Evolutionary conservation across 2,888 invertebrate species (phyloP), one percentile per base, ranked within the genome.

Genomic region (Leucophenga maculata): DNA sequence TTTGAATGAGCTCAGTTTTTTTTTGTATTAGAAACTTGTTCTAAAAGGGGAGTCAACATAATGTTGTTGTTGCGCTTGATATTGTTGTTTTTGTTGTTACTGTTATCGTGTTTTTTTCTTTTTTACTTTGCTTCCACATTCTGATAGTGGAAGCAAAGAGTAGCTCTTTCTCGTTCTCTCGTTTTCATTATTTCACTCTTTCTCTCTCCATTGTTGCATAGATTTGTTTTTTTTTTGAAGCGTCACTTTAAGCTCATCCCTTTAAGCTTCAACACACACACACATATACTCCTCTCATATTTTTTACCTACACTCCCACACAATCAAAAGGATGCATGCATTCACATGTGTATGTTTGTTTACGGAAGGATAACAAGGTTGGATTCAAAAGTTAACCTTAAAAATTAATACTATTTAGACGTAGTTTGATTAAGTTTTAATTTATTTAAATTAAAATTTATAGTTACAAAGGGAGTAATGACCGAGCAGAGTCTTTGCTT

Each of bases 241-340:
- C 79, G 79, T 77, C 78, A 80, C 80, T 80, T 79, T 78, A 75
- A 82, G 82, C 80, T n/a, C n/a, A n/a, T n/a, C n/a, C n/a, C n/a
- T n/a, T n/a, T n/a, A n/a, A n/a, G n/a, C n/a, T n/a, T n/a, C n/a
- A n/a, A n/a, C n/a, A n/a, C n/a, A n/a, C n/a, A n/a, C n/a, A n/a
- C n/a, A n/a, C n/a, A n/a, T n/a, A n/a, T n/a, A n/a, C n/a, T n/a
- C n/a, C n/a, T n/a, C n/a, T n/a, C n/a, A n/a, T n/a, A n/a, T n/a
- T n/a, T n/a, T n/a, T n/a, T n/a, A n/a, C n/a, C n/a, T n/a, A n/a
- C n/a, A n/a, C n/a, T n/a, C n/a, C n/a, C n/a, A n/a, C n/a, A n/a
- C n/a, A n/a, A n/a, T n/a, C n/a, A n/a, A n/a, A n/a, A n/a, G n/a
- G n/a, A n/a, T n/a, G n/a, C n/a, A n/a, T n/a, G n/a, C n/a, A n/a